Evolutionary conservation across 2,113 vertebrate genomes (phyloP).

Genomic region (Ailuropoda melanoleuca): DNA sequence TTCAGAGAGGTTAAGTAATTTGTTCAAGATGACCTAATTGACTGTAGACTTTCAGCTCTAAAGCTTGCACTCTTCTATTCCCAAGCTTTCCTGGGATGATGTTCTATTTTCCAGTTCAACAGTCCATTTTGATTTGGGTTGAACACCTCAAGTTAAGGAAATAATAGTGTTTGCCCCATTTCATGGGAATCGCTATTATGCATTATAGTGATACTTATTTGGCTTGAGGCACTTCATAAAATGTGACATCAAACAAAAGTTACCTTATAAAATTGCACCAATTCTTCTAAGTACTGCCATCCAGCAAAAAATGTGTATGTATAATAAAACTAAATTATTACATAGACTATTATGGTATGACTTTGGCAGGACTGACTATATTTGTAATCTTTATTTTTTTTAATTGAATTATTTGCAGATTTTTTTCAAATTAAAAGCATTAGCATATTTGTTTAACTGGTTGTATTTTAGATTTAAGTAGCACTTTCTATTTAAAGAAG

Average conservation of each 20-base stretch:
- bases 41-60: neutral
- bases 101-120: neutral
- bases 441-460: neutral
- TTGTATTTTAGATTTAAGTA: neutral
- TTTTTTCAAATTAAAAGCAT: neutral
- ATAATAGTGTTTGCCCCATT: neutral
- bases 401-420: neutral
- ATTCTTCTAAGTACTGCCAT: neutral
- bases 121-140: neutral
- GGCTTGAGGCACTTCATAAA: neutral
- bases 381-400: neutral
- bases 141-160: neutral
- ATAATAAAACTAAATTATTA: neutral
- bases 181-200: neutral
- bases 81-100: neutral
- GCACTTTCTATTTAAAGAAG: conserved; percentile 17
- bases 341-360: neutral
- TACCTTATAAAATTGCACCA: neutral
- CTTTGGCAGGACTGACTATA: neutral
- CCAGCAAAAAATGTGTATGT: neutral
- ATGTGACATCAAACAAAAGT: neutral
- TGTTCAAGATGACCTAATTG: neutral
- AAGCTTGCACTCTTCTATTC: neutral
- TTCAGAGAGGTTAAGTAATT: neutral
- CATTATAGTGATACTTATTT: neutral